Conservation (phyloP, 2,113 vertebrate genomes). For the Vulpes ferrilata region DNA sequence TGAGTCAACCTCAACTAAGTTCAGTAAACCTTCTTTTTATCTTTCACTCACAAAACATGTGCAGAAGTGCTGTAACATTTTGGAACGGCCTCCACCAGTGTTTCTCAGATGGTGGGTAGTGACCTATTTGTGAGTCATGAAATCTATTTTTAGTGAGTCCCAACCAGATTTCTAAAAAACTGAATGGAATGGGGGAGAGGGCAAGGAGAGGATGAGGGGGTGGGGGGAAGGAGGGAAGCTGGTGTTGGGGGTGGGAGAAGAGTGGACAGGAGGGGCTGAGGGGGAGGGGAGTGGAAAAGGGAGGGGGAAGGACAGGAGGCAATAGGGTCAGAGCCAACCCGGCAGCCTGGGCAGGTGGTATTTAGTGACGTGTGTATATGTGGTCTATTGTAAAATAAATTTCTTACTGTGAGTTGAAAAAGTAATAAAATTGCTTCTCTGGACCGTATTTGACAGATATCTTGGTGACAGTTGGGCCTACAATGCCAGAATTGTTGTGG, state of each 20-base stretch:
- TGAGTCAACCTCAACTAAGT: background rate
- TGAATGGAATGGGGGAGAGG: background rate
- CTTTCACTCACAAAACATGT: background rate
- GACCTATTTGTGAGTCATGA: background rate
- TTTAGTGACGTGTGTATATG: background rate
- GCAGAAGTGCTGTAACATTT: background rate
- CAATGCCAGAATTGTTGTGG: background rate
- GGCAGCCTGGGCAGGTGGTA: accelerated
- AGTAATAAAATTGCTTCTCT: no score
- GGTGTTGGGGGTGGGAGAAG: no score
- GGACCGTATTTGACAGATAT: accelerated
- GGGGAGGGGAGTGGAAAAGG: background rate
- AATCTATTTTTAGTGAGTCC: background rate
- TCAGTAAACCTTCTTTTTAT: background rate
- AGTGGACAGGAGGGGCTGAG: no score
- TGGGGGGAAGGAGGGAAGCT: background rate
- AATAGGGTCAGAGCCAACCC: accelerated
- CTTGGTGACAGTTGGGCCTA: no score
- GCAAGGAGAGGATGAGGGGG: accelerated
- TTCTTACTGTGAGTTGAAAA: background rate
- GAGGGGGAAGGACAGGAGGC: background rate
- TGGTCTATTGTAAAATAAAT: background rate
- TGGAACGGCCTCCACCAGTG: background rate
- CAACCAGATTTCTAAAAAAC: background rate
- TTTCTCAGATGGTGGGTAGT: background rate